These are phyloP conservation scores for Ethmia dodecea DNA, from an alignment of 2,888 invertebrate genomes.

Conservation along the genomic window DNA sequence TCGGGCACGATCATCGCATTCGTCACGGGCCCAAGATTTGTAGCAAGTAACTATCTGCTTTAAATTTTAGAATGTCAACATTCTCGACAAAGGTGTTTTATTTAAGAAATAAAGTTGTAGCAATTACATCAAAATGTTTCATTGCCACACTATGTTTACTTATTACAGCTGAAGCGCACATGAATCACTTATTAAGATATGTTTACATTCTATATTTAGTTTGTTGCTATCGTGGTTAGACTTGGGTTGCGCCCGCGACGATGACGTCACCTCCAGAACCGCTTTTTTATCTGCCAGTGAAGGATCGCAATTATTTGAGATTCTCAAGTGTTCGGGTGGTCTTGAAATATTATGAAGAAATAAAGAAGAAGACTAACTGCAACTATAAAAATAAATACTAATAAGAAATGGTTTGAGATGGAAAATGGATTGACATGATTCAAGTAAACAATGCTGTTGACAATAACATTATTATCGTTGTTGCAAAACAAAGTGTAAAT, in stretches of 20 bases:
- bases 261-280: conserved; percentile 36
- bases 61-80: too few relatives aligned
- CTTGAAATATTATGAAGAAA: too few relatives aligned
- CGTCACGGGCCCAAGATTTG: too few relatives aligned
- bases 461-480: too few relatives aligned
- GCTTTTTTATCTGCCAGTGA: conserved; percentile 29
- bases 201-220: conserved; percentile 64
- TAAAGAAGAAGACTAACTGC: too few relatives aligned
- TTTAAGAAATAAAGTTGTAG: too few relatives aligned
- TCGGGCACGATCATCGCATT: not conserved
- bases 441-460: too few relatives aligned
- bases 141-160: conserved; percentile 32
- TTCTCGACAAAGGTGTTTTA: not conserved
- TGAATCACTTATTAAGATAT: conserved; percentile 58
- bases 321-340: not conserved
- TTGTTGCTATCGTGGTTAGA: conserved; percentile 38
- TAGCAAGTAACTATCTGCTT: too few relatives aligned
- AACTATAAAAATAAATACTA: too few relatives aligned
- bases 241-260: conserved; percentile 46
- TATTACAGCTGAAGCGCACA: conserved; percentile 38
- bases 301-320: conserved; percentile 37
- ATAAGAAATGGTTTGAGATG: too few relatives aligned
- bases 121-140: not conserved
- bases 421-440: too few relatives aligned
- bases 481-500: too few relatives aligned